These are phyloP conservation scores for Cyclopterus lumpus DNA, from an alignment of 2,797 vertebrate genomes.

Conservation along the genomic window DNA sequence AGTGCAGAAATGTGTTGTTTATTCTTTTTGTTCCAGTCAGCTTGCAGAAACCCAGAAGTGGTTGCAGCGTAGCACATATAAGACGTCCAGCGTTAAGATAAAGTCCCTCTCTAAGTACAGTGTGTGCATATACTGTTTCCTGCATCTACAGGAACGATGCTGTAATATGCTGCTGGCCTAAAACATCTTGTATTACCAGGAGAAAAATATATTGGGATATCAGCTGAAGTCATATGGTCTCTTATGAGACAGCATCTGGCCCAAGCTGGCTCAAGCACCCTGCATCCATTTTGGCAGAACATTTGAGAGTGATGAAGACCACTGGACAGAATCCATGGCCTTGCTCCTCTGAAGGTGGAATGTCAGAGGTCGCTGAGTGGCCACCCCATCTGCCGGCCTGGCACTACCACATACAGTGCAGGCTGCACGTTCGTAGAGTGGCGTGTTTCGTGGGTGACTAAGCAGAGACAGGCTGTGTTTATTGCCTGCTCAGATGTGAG, in stretches of 20 bases:
- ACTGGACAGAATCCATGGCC: slow-evolving; percentile 65
- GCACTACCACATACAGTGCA: slow-evolving; percentile 47
- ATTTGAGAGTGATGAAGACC: slow-evolving; percentile 68
- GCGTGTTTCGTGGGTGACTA: slow-evolving; percentile 60
- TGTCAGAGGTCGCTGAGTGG: slow-evolving; percentile 68
- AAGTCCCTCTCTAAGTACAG: neutral
- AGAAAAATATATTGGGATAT: slow-evolving; percentile 35
- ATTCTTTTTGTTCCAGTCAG: neutral
- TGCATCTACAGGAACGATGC: neutral
- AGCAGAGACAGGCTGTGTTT: slow-evolving; percentile 48
- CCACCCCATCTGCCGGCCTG: slow-evolving; percentile 71
- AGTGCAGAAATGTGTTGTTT: slow-evolving; percentile 9
- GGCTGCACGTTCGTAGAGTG: slow-evolving; percentile 48
- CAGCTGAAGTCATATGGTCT: slow-evolving; percentile 47
- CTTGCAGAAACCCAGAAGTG: neutral
- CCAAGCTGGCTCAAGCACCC: slow-evolving; percentile 39
- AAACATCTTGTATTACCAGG: neutral
- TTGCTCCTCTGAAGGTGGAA: slow-evolving; percentile 63
- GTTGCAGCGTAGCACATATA: neutral
- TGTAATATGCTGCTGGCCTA: neutral
- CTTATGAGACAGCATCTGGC: slow-evolving; percentile 62
- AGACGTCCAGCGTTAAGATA: neutral
- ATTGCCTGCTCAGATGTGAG: slow-evolving; percentile 34
- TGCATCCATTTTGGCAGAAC: slow-evolving; percentile 64
- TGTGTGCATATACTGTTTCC: neutral